These are phyloP conservation scores for Chloropsis hardwickii DNA, from an alignment of 2,113 vertebrate genomes.

Conservation along the genomic window DNA sequence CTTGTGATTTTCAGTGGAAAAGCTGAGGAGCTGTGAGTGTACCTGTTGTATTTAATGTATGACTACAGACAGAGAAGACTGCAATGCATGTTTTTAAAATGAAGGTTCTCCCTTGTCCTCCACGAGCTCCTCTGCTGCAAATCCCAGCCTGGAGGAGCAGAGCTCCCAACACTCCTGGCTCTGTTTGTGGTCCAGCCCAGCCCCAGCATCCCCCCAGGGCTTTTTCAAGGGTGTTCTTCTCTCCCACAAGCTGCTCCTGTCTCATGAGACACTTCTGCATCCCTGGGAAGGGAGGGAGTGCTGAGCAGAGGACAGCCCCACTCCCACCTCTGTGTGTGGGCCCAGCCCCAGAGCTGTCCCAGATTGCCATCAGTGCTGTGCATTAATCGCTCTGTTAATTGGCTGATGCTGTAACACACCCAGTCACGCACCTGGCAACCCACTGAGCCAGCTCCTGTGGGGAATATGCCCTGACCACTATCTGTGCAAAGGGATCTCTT, in stretches of 20 bases:
- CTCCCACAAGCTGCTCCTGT: fast-evolving
- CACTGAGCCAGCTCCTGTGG: fast-evolving
- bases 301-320: background rate
- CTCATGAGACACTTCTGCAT: background rate
- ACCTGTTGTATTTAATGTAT: fast-evolving
- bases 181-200: background rate
- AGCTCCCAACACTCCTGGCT: background rate
- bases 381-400: background rate
- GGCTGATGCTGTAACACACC: background rate
- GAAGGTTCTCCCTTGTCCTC: background rate
- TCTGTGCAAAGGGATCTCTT: fast-evolving
- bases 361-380: background rate
- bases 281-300: background rate
- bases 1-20: background rate
- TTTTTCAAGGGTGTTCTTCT: background rate
- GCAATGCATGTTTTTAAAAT: fast-evolving
- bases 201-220: background rate
- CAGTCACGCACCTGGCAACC: background rate
- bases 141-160: background rate
- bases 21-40: background rate
- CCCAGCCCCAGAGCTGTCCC: background rate
- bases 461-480: fast-evolving
- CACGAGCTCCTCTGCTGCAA: background rate
- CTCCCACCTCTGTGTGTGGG: background rate
- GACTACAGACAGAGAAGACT: background rate